Evolutionary conservation across 2,888 invertebrate species (phyloP).

Genomic region (Strigamia crassipes): DNA sequence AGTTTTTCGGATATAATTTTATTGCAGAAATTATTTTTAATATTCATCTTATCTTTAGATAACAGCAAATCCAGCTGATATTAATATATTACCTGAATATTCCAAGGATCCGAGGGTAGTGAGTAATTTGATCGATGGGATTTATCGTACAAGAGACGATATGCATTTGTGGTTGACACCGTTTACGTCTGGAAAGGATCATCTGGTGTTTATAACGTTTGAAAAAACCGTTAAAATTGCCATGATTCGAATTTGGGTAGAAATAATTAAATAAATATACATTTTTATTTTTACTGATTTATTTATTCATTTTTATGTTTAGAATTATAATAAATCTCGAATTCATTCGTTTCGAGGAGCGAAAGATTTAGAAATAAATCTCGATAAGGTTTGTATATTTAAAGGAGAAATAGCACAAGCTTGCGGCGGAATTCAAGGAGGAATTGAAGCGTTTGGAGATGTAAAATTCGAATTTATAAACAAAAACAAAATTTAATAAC

Average conservation of each 20-base stretch:
- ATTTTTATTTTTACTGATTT: not conserved
- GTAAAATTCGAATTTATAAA: slow-evolving; percentile 55
- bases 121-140: slow-evolving; percentile 71
- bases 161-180: slow-evolving; percentile 76
- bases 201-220: slow-evolving; percentile 67
- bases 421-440: slow-evolving; percentile 73
- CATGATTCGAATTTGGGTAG: slow-evolving; percentile 73
- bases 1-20: slow-evolving; percentile 8
- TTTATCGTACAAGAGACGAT: slow-evolving; percentile 76
- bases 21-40: not conserved
- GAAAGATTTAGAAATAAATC: slow-evolving; percentile 69
- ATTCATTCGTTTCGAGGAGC: slow-evolving; percentile 81
- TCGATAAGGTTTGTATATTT: slow-evolving; percentile 74
- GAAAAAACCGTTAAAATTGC: slow-evolving; percentile 65
- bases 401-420: slow-evolving; percentile 80
- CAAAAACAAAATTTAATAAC: too few relatives aligned
- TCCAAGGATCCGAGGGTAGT: slow-evolving; percentile 68
- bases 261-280: not conserved
- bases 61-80: slow-evolving; percentile 64
- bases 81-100: slow-evolving; percentile 71
- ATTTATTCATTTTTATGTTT: slow-evolving; percentile 53
- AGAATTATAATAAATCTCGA: slow-evolving; percentile 88
- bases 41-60: slow-evolving; percentile 59
- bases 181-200: slow-evolving; percentile 66
- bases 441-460: slow-evolving; percentile 67